Percentiles rank a stretch among this genome's conserved stretches.
Conservation (phyloP, 2,888 invertebrate genomes). For the Eristalis tenax region DNA sequence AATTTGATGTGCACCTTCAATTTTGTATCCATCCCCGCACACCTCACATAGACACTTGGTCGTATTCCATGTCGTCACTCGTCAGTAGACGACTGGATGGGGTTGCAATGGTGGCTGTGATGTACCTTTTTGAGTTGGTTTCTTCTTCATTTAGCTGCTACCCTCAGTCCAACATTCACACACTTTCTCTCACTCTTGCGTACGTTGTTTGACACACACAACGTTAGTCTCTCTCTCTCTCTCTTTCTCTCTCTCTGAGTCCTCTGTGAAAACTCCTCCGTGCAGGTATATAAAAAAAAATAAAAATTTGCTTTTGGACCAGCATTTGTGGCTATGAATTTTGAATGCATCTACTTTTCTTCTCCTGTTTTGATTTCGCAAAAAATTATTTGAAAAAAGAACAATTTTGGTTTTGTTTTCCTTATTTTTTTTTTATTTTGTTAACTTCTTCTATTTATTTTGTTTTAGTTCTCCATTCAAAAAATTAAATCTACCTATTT, state of each 20-base stretch:
- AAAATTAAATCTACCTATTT: constrained; percentile 49
- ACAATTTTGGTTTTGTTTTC: background rate
- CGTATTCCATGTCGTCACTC: no score
- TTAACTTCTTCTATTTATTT: background rate
- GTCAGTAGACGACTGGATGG: no score
- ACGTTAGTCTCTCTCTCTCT: background rate
- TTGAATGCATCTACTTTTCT: constrained; percentile 50
- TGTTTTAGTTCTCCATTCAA: constrained; percentile 26
- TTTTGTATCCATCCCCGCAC: no score
- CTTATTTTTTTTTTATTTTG: background rate
- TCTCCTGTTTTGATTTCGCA: constrained; percentile 24
- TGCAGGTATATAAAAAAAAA: constrained; percentile 44
- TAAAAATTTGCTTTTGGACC: constrained; percentile 53
- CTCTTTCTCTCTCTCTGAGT: background rate
- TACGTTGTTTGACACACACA: no score
- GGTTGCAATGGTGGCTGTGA: no score
- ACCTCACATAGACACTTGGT: no score
- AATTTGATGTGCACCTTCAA: no score
- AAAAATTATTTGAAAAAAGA: constrained; percentile 8
- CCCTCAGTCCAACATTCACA: no score
- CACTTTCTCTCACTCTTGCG: background rate
- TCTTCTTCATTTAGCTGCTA: no score
- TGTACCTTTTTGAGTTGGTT: no score
- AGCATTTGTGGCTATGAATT: constrained; percentile 69
- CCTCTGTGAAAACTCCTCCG: constrained; percentile 42